Conservation (phyloP, 2,888 invertebrate species). For the Serrognathus titanus region DNA sequence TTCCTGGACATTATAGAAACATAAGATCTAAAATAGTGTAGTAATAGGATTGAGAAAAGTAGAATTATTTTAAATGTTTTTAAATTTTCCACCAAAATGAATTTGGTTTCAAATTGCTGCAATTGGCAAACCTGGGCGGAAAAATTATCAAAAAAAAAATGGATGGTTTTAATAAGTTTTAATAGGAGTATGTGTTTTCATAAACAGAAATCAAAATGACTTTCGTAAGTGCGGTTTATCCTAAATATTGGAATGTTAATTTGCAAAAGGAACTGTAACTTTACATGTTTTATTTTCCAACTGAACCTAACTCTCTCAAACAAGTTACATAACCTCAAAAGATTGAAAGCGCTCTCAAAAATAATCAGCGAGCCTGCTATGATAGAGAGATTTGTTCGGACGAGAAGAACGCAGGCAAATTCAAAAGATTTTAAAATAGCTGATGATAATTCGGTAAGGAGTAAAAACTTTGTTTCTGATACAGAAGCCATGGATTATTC, state of each 20-base stretch:
- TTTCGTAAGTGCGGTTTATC: conserved; percentile 11
- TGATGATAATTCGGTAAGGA: conserved; percentile 11
- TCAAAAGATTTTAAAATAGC: conserved; percentile 7
- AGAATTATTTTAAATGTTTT: no score
- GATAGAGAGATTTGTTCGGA: no score
- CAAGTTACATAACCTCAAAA: conserved; percentile 12
- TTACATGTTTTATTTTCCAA: conserved; percentile 1
- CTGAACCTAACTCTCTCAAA: conserved; percentile 5
- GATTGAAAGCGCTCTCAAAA: neutral
- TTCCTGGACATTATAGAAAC: no score
- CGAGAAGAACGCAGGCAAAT: no score
- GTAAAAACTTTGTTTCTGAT: conserved; percentile 23
- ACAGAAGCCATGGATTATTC: conserved; percentile 17
- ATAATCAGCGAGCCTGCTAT: no score
- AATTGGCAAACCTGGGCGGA: no score
- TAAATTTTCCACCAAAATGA: no score
- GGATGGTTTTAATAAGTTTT: neutral
- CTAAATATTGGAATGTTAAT: conserved; percentile 1
- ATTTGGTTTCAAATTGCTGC: no score
- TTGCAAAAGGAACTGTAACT: conserved; percentile 1
- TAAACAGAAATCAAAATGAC: conserved; percentile 5
- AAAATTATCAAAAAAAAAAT: no score
- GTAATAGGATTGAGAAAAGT: no score
- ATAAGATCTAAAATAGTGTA: no score
- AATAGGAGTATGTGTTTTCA: neutral